These are phyloP conservation scores for Tetranychus truncatus DNA, from an alignment of 2,888 invertebrate genomes.

Conservation along the genomic window DNA sequence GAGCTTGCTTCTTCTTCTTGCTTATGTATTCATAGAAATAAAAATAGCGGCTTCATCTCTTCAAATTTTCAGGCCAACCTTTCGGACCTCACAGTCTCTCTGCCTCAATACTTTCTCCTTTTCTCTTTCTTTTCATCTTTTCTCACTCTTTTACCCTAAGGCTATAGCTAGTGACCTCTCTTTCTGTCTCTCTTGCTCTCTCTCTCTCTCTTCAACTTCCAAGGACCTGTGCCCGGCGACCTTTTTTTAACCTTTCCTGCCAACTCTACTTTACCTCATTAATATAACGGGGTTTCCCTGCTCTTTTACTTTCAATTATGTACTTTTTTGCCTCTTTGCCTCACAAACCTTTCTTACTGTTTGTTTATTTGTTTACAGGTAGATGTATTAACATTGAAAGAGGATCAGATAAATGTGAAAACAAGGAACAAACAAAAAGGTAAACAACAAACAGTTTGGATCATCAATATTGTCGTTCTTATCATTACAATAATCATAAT, in stretches of 20 bases:
- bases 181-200: not conserved
- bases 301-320: not conserved
- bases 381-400: not conserved
- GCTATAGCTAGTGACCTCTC: not conserved
- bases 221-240: not conserved
- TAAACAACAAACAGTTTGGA: not conserved
- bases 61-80: not conserved
- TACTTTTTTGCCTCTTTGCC: not conserved
- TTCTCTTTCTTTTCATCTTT: not conserved
- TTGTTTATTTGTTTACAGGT: not conserved
- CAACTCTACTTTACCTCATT: not conserved
- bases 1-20: too few species aligned
- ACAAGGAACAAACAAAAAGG: not conserved
- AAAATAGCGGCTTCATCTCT: not conserved
- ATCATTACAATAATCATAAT: not conserved
- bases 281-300: not conserved
- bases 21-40: not conserved
- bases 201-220: not conserved
- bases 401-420: too few species aligned
- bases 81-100: not conserved
- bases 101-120: not conserved
- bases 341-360: not conserved
- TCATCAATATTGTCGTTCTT: not conserved
- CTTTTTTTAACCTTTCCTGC: not conserved
- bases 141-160: not conserved